Evolutionary conservation across 2,113 vertebrate species (phyloP), one percentile per base, ranked within the genome.

Genomic region (Nerophis ophidion): DNA sequence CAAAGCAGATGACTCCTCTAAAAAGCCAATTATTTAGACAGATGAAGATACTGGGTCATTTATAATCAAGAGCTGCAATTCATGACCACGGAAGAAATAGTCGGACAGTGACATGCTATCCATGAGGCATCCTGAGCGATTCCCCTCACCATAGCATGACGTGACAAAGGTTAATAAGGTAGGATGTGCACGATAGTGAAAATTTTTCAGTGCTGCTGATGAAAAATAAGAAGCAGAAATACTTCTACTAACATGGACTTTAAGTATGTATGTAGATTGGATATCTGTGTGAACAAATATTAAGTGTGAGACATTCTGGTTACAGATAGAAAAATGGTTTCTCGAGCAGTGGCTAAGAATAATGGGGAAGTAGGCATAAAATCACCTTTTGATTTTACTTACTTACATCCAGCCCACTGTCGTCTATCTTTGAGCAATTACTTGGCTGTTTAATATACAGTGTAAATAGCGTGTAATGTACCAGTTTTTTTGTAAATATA

Each of bases 41-140:
- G 51, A 15, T 46, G 10, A 34, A 10, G n/a, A 51, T 58, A 67
- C 46, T 60, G 62, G 19, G 46, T 47, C 45, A 56, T 50, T 26
- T 47, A 11, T 54, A 73, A 75, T 68, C 19, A 74, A 48, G 4
- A 1, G 44, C 19, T 53, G 34, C 12, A 34, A 71, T 70, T 61
- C 62, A 35, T 53, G 57, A 52, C 11, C 55, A 66, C 63, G n/a
- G 12, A 62, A 62, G 36, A 12, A 59, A 48, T 13, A 49, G 15
- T 66, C 35, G 16, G 13, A 56, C 5, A 48, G 52, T 54, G 64
- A 72, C 55, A 74, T 65, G 14, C 61, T 33, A 69, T 52, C 51
- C 12, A 54, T 48, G 13, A 58, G 33, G 17, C 40, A 5, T 19
- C 19, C 38, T 48, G 14, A 65, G 60, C 5, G 11, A 44, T 14